A percentile compares a stretch with the other conserved stretches of the same genome.
phyloP scores from a whole-genome alignment of 2,888 invertebrate species.

The Acrobasis repandana region DNA sequence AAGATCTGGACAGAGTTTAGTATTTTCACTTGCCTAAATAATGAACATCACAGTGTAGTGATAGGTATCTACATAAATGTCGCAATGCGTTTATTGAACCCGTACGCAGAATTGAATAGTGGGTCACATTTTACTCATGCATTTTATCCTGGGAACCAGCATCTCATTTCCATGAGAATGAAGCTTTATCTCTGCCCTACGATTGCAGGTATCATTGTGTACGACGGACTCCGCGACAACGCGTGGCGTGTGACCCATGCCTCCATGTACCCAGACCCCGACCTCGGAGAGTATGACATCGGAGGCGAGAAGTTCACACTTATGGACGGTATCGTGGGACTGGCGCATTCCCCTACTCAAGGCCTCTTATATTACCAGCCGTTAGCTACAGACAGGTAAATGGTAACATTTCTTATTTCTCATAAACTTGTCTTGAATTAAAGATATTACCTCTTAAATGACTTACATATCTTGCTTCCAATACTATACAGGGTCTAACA shows the following conservation, averaged over 20 bases:
- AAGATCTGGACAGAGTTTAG: too few species aligned
- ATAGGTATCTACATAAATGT: not conserved
- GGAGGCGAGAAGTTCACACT: conserved; percentile 86
- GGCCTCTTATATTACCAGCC: conserved; percentile 87
- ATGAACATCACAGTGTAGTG: too few species aligned
- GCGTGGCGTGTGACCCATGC: conserved; percentile 92
- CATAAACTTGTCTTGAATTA: too few species aligned
- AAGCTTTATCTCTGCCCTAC: conserved; percentile 4
- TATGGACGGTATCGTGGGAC: conserved; percentile 89
- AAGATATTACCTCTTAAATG: too few species aligned
- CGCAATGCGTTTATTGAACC: conserved; percentile 14
- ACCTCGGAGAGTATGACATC: conserved; percentile 89
- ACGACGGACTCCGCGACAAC: conserved; percentile 88
- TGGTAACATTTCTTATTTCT: not conserved
- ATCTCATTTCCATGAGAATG: conserved; percentile 17
- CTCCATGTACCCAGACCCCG: conserved; percentile 93
- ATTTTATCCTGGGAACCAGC: not conserved
- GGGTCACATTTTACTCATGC: not conserved
- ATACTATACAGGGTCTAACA: too few species aligned
- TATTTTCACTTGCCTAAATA: too few species aligned
- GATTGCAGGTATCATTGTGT: conserved; percentile 76
- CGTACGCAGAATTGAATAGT: not conserved
- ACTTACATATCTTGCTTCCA: too few species aligned
- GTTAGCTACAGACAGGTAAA: conserved; percentile 86
- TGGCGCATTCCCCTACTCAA: conserved; percentile 86